Percentiles rank a stretch among this genome's conserved stretches.
Conservation (phyloP, 2,797 vertebrate genomes). For the Poecilia gillii region DNA sequence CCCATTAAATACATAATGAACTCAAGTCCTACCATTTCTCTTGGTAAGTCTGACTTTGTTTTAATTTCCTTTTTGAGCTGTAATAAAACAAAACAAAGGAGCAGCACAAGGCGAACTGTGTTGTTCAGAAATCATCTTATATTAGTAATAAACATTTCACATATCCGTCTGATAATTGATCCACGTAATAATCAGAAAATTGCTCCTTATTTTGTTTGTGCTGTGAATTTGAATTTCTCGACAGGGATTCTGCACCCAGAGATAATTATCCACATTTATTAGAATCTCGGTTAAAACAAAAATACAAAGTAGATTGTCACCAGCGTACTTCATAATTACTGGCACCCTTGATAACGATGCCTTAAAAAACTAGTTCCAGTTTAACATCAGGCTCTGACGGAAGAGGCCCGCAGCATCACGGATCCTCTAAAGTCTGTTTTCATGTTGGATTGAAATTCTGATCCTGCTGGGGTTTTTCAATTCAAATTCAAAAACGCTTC, state of each 20-base stretch:
- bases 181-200: neutral
- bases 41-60: neutral
- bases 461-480: neutral
- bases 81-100: neutral
- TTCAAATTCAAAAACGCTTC: too few relatives aligned
- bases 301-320: neutral
- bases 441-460: neutral
- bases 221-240: neutral
- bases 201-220: neutral
- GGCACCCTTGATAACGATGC: neutral
- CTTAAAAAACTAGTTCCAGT: neutral
- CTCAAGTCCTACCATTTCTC: neutral
- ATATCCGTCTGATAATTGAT: neutral
- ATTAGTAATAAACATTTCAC: neutral
- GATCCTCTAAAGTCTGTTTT: neutral
- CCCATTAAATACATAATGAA: neutral
- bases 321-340: neutral
- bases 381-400: neutral
- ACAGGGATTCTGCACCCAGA: neutral
- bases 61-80: neutral
- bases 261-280: neutral
- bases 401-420: neutral
- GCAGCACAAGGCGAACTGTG: neutral
- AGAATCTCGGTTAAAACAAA: neutral
- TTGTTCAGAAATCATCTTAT: neutral